Base-by-base conservation (phyloP, 1,140 invertebrate species). In the Drosophila erecta region DNA sequence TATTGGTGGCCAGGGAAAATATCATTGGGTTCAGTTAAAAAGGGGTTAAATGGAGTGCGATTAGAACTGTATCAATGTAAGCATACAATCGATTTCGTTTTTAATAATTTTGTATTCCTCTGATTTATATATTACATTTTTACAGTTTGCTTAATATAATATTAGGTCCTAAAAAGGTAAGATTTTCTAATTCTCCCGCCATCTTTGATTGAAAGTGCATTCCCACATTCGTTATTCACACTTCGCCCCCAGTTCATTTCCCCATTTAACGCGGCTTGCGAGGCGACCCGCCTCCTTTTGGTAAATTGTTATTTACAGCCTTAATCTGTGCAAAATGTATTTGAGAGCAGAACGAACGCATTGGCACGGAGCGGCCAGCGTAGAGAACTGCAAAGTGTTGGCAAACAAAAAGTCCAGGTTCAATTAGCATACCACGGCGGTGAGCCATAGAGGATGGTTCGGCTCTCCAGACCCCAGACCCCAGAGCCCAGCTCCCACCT, bases 251-350 rank as follows among this genome's bases (percentile, higher is more conserved):
- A 8, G 8, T 47, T 40, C 55, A 54, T 60, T 43, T 76, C 33
- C 40, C 53, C 56, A 50, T 60, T 84, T 74, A 77, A 86, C 50
- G 80, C 79, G 56, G 53, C 54, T 74, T 60, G 54, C 56, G 44
- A 58, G 50, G 41, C 33, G 50, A 40, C 67, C 53, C 51, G 50
- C 56, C 69, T 76, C 60, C 75, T 76, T 81, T 76, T 41, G 66
- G 56, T 67, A 86, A 89, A 83, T 87, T 87, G 79, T 84, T 87
- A 87, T 87, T 89, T 87, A 87, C 83, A 79, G 59, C 79, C 67
- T 79, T 87, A 87, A 87, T 89, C 83, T 89, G 76, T 74, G 72
- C 73, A 64, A 87, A 89, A 87, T 83, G 79, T 87, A 86, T 86
- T 86, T 87, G 83, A 86, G 83, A 59, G 75, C 70, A 72, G 61